A percentile compares a stretch with the other conserved stretches of the same genome.
phyloP scores from a whole-genome alignment of 1,140 invertebrate species.

The Coenobita brevimanus region DNA sequence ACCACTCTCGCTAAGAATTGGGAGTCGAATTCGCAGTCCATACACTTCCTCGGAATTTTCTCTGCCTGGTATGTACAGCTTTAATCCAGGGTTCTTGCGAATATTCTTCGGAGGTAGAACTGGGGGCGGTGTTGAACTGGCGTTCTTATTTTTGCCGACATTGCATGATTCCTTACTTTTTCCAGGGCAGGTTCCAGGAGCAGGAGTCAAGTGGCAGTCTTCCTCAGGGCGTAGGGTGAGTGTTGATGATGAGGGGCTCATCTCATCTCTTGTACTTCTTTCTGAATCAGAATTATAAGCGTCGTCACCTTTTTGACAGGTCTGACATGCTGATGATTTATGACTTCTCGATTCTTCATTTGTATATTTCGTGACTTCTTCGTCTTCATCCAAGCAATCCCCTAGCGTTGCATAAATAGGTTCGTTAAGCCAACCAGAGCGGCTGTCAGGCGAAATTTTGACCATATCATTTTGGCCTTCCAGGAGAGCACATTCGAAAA shows the following conservation, averaged over 20 bases:
- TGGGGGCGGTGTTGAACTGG: not conserved
- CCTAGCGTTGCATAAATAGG: slow-evolving; percentile 51
- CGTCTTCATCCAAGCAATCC: not conserved
- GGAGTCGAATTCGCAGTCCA: slow-evolving; percentile 30
- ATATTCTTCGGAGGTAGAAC: slow-evolving; percentile 7
- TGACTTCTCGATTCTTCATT: not conserved
- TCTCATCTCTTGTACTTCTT: not conserved
- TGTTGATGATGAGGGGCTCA: slow-evolving; percentile 27
- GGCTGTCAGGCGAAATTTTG: not conserved
- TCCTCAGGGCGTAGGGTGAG: slow-evolving; percentile 23
- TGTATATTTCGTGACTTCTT: not conserved
- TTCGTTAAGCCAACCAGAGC: slow-evolving; percentile 11
- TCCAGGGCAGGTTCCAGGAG: too few species aligned
- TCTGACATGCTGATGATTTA: not conserved
- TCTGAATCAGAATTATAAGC: not conserved
- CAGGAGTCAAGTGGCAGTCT: not conserved
- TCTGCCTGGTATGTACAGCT: slow-evolving; percentile 5
- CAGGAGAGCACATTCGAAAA: slow-evolving; percentile 30
- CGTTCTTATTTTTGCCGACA: not conserved
- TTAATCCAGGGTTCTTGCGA: slow-evolving; percentile 3
- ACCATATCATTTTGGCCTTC: not conserved
- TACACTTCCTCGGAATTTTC: not conserved
- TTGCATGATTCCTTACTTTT: not conserved
- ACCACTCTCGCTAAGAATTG: not conserved
- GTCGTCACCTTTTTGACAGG: not conserved